A percentile compares a stretch with the other conserved stretches of the same genome.
phyloP scores from a whole-genome alignment of 2,113 vertebrate species.

The Heteronetta atricapilla region DNA sequence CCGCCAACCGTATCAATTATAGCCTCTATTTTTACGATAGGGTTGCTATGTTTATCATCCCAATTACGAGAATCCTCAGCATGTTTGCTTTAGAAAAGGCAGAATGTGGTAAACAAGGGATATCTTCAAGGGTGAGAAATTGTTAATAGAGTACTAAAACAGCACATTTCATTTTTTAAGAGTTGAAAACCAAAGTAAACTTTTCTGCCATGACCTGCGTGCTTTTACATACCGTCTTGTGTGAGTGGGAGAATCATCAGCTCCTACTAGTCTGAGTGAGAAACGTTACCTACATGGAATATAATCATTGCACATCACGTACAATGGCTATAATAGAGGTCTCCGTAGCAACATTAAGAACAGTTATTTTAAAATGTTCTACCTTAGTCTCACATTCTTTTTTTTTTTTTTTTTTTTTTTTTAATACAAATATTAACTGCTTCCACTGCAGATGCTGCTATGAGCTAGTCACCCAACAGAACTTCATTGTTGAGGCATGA shows the following conservation, averaged over 20 bases:
- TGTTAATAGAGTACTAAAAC: not conserved
- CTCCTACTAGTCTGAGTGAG: not conserved
- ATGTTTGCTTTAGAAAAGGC: not conserved
- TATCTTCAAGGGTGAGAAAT: not conserved
- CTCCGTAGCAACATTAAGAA: conserved; percentile 58
- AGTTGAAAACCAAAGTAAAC: not conserved
- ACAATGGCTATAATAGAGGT: conserved; percentile 10
- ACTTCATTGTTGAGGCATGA: not conserved
- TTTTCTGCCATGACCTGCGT: not conserved
- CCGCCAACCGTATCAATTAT: not conserved
- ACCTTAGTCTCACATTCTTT: not conserved
- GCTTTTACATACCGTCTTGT: not conserved
- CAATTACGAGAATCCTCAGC: not conserved
- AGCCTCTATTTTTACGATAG: conserved; percentile 1
- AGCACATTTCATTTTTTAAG: not conserved
- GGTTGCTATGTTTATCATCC: not conserved
- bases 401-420: conserved; percentile 34
- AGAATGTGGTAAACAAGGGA: not conserved
- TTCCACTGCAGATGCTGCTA: not conserved
- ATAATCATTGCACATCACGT: not conserved
- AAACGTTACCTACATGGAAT: not conserved
- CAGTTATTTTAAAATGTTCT: conserved; percentile 56
- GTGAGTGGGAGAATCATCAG: not conserved
- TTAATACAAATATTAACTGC: not conserved
- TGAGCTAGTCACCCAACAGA: not conserved